Conservation (phyloP, 2,113 vertebrate species). For the Zosterops pallidus region DNA sequence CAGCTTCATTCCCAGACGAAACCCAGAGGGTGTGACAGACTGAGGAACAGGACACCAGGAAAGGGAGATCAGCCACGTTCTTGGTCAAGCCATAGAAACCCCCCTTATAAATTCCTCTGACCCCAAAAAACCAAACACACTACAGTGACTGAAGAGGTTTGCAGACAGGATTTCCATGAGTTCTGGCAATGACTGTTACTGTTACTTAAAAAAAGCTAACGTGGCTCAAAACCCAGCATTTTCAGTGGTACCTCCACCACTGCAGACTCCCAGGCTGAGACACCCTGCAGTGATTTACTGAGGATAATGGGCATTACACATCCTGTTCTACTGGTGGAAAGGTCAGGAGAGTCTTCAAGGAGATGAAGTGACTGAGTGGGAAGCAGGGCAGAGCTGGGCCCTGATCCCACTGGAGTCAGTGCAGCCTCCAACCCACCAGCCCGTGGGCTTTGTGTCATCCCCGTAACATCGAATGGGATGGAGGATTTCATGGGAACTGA, state of each 20-base stretch:
- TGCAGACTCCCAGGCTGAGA: not conserved
- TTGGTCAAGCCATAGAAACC: not conserved
- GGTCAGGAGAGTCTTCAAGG: not conserved
- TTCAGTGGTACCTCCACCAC: not conserved
- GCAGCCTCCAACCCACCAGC: not conserved
- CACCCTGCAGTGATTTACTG: not conserved
- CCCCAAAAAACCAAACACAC: not conserved
- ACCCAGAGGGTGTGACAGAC: constrained; percentile 87
- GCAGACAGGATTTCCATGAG: not conserved
- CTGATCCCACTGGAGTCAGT: not conserved
- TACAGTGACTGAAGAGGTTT: not conserved
- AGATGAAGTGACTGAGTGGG: accelerated
- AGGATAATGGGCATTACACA: not conserved
- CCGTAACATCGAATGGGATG: not conserved
- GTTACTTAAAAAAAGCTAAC: not conserved
- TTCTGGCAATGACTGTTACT: not conserved
- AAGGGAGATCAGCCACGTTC: not conserved
- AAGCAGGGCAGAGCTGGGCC: not conserved
- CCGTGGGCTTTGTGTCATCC: not conserved
- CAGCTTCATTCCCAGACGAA: constrained; percentile 90
- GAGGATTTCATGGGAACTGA: not conserved
- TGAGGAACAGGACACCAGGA: constrained; percentile 22
- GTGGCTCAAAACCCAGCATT: not conserved
- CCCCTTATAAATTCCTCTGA: not conserved
- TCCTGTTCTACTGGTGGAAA: not conserved